phyloP scores from a whole-genome alignment of 37 sponge, comb jelly and placozoan genomes.

The Diacarnus erythraeanus region DNA sequence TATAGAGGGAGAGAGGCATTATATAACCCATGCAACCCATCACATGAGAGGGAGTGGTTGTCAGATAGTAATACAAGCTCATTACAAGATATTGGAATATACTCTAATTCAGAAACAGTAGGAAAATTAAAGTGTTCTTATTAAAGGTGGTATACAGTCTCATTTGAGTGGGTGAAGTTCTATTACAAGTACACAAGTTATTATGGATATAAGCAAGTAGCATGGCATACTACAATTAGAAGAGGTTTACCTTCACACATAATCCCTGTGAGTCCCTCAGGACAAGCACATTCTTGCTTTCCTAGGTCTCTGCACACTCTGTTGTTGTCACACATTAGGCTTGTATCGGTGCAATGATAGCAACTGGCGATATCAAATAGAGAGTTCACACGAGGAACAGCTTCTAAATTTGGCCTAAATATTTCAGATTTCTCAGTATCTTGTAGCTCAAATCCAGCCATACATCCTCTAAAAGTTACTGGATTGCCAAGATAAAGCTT shows the following conservation, averaged over 20 bases:
- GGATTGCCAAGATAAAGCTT: background rate
- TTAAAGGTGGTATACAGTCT: no score
- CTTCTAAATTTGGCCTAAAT: conserved; percentile 27
- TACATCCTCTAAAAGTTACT: conserved; percentile 17
- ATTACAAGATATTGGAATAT: no score
- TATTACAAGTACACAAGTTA: no score
- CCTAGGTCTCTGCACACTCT: background rate
- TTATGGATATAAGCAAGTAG: no score
- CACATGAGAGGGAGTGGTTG: no score
- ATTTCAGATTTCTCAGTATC: background rate
- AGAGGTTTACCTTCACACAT: conserved; percentile 15
- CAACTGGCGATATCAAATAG: background rate
- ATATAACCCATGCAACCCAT: no score
- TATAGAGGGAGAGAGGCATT: no score
- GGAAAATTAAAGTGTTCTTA: no score
- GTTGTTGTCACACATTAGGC: background rate
- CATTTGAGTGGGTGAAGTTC: no score
- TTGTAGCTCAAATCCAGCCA: conserved; percentile 18
- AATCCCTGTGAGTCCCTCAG: background rate
- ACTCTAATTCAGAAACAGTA: no score
- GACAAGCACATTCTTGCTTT: conserved; percentile 3
- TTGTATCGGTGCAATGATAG: background rate
- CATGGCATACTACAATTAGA: no score
- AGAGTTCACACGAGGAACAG: background rate
- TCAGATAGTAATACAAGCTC: no score